A percentile compares a stretch with the other conserved stretches of the same genome.
phyloP scores from a whole-genome alignment of 2,113 vertebrate genomes.

The Planiliza haematocheilus region DNA sequence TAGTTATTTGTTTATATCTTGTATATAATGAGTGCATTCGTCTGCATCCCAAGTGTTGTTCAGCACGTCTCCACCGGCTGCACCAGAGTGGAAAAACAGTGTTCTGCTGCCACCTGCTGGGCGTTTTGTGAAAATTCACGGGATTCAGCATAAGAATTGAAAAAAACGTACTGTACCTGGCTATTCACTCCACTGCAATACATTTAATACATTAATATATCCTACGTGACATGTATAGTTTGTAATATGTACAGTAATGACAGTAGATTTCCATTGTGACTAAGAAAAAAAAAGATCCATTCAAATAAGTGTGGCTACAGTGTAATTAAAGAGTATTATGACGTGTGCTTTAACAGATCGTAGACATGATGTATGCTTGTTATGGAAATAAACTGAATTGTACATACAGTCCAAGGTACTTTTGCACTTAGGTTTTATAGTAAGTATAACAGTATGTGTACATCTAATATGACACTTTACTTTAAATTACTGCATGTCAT shows the following conservation, averaged over 20 bases:
- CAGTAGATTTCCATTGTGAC: conserved; percentile 26
- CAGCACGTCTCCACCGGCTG: neutral
- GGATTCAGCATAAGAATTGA: neutral
- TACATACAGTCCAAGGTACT: conserved; percentile 44
- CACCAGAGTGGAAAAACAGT: conserved; percentile 11
- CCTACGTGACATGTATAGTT: conserved; percentile 58
- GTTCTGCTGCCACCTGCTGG: conserved; percentile 77
- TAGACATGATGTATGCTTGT: conserved; percentile 12
- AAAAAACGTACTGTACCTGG: neutral
- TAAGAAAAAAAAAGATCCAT: conserved; percentile 20
- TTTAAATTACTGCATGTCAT: conserved; percentile 8
- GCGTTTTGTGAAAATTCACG: conserved; percentile 13
- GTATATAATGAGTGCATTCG: conserved; percentile 50
- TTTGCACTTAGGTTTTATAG: conserved; percentile 5
- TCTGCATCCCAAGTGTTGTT: neutral
- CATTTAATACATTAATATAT: conserved; percentile 9
- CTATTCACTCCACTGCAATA: conserved; percentile 3
- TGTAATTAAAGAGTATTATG: conserved; percentile 35
- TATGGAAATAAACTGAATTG: conserved; percentile 48
- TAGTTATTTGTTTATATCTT: conserved; percentile 53
- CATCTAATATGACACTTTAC: neutral
- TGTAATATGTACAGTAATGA: conserved; percentile 57
- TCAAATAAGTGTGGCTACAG: conserved; percentile 11
- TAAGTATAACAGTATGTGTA: conserved; percentile 13
- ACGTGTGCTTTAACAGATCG: conserved; percentile 45